These are phyloP conservation scores for Ceramica pisi DNA, from an alignment of 2,888 invertebrate species.

Conservation along the genomic window DNA sequence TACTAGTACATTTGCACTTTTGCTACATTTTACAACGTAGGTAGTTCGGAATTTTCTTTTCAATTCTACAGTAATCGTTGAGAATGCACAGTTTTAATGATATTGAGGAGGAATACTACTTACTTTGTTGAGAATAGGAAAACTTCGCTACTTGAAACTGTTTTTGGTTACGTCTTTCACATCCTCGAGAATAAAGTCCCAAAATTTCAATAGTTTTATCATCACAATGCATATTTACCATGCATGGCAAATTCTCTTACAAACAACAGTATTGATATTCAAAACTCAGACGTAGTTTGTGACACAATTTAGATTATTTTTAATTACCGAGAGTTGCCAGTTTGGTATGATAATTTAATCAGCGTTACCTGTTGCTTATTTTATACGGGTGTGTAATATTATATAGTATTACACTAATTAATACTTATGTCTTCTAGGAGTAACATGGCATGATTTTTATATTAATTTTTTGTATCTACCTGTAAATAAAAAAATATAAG, in stretches of 20 bases:
- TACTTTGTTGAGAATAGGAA: constrained; percentile 12
- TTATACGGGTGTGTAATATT: neutral
- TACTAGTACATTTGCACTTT: constrained; percentile 54
- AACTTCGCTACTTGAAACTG: neutral
- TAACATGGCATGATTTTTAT: too few species aligned
- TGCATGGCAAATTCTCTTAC: neutral
- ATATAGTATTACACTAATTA: too few species aligned
- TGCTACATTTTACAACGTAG: constrained; percentile 6
- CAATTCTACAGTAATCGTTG: neutral
- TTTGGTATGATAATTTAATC: constrained; percentile 3
- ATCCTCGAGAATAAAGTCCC: neutral
- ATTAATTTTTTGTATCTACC: too few species aligned
- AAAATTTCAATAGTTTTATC: neutral
- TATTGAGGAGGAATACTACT: neutral
- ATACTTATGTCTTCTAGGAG: neutral
- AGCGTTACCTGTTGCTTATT: constrained; percentile 43
- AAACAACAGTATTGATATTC: neutral
- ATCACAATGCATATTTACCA: neutral
- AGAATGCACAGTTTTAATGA: constrained; percentile 7
- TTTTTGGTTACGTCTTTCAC: neutral
- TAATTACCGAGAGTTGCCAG: constrained; percentile 8
- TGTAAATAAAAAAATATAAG: too few species aligned
- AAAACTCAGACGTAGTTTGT: neutral
- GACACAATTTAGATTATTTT: constrained; percentile 1
- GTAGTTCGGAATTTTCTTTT: constrained; percentile 7